Evolutionary conservation across 2,888 invertebrate species (phyloP).

Genomic region (Pristionchus maxplancki): DNA sequence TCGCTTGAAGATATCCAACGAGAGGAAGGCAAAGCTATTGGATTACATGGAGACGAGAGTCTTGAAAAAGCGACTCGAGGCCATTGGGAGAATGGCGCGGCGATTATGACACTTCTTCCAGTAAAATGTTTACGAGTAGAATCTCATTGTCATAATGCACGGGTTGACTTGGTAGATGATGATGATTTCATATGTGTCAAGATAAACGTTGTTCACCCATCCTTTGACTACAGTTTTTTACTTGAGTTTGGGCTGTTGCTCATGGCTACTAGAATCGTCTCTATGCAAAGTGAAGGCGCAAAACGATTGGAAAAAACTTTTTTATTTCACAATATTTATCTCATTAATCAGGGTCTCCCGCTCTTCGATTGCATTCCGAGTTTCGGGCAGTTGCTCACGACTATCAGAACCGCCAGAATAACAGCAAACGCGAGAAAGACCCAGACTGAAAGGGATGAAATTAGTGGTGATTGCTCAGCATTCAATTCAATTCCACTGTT

Average conservation of each 20-base stretch:
- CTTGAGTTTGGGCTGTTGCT: too few relatives aligned
- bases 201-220: too few relatives aligned
- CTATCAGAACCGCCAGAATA: not conserved
- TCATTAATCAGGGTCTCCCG: not conserved
- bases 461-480: not conserved
- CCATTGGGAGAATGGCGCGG: not conserved
- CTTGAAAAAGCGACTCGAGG: not conserved
- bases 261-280: too few relatives aligned
- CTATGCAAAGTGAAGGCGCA: too few relatives aligned
- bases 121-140: too few relatives aligned
- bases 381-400: not conserved
- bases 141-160: too few relatives aligned
- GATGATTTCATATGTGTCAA: too few relatives aligned
- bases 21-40: not conserved
- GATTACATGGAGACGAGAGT: not conserved
- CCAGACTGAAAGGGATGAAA: slow-evolving; percentile 24
- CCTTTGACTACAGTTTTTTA: too few relatives aligned
- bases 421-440: not conserved
- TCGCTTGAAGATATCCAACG: not conserved
- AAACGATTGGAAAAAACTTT: not conserved
- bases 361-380: not conserved
- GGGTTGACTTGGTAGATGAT: too few relatives aligned
- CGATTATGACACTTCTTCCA: too few relatives aligned
- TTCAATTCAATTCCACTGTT: too few relatives aligned
- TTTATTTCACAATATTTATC: too few relatives aligned